A percentile compares a stretch with the other conserved stretches of the same genome.
Evolutionary conservation across 2,113 vertebrate genomes (phyloP).

Genomic region (Dicerorhinus sumatrensis): DNA sequence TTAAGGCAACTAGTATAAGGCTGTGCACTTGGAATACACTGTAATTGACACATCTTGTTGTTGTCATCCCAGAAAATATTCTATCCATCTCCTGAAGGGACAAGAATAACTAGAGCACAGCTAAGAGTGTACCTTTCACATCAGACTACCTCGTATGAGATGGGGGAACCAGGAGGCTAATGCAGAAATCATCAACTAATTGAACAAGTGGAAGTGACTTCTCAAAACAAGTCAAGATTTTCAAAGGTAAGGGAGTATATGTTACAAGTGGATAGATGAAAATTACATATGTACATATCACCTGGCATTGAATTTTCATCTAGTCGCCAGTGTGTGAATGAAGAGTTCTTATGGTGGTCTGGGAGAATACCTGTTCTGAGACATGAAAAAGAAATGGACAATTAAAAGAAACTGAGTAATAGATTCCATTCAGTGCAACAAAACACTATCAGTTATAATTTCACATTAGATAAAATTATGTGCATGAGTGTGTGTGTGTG

Average conservation of each 20-base stretch:
- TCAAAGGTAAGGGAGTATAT: not conserved
- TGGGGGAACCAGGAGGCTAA: no score
- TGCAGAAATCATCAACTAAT: not conserved
- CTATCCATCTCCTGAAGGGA: not conserved
- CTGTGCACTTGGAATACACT: not conserved
- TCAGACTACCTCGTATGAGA: no score
- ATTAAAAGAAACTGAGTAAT: not conserved
- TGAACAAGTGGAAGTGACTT: not conserved
- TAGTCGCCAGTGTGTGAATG: not conserved
- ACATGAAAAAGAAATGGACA: not conserved
- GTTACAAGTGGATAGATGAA: not conserved
- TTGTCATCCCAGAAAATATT: not conserved
- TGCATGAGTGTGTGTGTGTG: not conserved
- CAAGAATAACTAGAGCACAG: no score
- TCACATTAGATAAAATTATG: not conserved
- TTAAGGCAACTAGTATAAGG: not conserved
- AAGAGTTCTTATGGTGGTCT: not conserved
- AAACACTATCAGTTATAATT: not conserved
- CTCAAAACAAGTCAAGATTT: not conserved
- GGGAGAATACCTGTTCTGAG: not conserved
- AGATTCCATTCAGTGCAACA: not conserved
- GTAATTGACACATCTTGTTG: no score
- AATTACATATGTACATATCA: accelerated
- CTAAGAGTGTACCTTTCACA: not conserved
- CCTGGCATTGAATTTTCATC: not conserved